A percentile compares a stretch with the other conserved stretches of the same genome.
Conservation (phyloP, 2,797 vertebrate genomes). For the Sarcoramphus papa region DNA sequence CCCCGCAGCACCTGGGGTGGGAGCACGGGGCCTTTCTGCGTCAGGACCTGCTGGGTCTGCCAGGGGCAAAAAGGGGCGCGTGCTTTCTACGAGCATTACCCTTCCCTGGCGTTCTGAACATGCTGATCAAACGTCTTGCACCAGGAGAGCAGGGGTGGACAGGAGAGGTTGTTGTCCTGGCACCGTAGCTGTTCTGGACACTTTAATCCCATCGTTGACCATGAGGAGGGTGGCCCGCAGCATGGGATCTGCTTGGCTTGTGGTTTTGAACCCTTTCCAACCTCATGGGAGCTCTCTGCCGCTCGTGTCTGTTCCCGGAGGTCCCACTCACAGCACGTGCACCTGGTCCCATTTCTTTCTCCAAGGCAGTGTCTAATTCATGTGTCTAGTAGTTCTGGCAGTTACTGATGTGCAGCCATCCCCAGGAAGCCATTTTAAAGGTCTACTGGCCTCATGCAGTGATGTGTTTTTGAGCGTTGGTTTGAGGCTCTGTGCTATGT, state of each 20-base stretch:
- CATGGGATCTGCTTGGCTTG: background rate
- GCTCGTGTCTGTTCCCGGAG: rapidly evolving
- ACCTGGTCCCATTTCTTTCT: background rate
- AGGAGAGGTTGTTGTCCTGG: background rate
- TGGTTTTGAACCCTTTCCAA: background rate
- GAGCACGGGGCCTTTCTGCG: rapidly evolving
- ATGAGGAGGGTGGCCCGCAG: rapidly evolving
- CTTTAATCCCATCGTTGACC: background rate
- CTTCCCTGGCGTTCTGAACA: rapidly evolving
- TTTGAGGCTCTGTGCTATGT: background rate
- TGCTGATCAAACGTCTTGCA: rapidly evolving
- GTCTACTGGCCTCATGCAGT: rapidly evolving
- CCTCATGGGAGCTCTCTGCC: background rate
- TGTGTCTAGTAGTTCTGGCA: background rate
- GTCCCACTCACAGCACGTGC: rapidly evolving
- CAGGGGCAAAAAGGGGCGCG: rapidly evolving
- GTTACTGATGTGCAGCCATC: background rate
- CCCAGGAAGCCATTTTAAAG: background rate
- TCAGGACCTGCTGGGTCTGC: background rate
- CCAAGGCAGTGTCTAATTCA: background rate
- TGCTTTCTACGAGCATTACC: rapidly evolving
- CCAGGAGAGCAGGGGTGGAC: background rate
- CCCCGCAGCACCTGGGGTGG: rapidly evolving
- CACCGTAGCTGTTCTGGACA: background rate
- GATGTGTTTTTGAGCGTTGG: background rate